Conservation (phyloP, 2,888 invertebrate genomes). For the Abrostola triplasia region DNA sequence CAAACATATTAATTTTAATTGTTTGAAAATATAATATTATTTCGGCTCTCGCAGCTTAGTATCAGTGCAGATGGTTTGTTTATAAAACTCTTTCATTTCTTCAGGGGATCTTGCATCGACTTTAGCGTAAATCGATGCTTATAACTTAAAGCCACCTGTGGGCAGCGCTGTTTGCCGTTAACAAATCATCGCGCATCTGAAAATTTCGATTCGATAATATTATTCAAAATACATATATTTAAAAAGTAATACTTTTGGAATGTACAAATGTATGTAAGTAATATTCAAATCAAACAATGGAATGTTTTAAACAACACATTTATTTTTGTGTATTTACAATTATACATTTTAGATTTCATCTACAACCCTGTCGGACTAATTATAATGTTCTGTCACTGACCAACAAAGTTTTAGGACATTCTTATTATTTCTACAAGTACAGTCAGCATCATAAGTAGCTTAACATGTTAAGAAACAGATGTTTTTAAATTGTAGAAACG, state of each 20-base stretch:
- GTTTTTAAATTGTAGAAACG: no score
- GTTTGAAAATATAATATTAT: constrained; percentile 14
- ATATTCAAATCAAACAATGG: constrained; percentile 42
- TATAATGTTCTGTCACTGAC: constrained; percentile 32
- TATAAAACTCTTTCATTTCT: constrained; percentile 4
- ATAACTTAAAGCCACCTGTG: constrained; percentile 1
- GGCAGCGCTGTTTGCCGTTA: constrained; percentile 7
- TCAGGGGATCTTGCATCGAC: constrained; percentile 5
- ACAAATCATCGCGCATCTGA: constrained; percentile 8
- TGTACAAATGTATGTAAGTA: not conserved
- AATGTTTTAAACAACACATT: constrained; percentile 69
- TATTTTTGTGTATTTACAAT: constrained; percentile 75
- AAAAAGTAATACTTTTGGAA: not conserved
- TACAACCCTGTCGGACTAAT: constrained; percentile 78
- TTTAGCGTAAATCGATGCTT: constrained; percentile 5
- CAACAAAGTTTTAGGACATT: constrained; percentile 24
- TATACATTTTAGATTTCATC: constrained; percentile 59
- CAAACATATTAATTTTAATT: constrained; percentile 27
- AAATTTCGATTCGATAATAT: constrained; percentile 13
- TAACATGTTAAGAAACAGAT: no score
- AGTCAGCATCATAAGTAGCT: no score
- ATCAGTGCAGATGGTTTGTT: constrained; percentile 9
- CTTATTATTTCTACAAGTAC: not conserved
- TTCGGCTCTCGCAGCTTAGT: constrained; percentile 13
- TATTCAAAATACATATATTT: not conserved